Base-by-base conservation (phyloP, 2,888 invertebrate species). In the Coleophora flavipennella region DNA sequence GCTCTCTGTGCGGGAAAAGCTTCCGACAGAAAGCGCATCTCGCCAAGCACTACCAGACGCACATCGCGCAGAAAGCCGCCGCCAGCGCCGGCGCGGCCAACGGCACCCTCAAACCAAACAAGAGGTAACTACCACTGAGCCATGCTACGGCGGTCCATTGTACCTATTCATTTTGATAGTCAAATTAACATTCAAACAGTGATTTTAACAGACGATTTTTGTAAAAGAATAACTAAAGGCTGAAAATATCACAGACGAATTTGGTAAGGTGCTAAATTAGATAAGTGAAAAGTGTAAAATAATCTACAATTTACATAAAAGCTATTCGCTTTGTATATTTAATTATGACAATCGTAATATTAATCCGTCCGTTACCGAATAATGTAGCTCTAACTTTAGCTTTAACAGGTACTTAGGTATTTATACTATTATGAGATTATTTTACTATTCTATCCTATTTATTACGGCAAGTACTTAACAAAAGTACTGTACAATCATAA, bases 1-100 rank as follows among this genome's bases (percentile, higher is more conserved):
- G 99, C 72, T 92, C 92, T 12, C 87, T 97, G 41, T 99, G 99
- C 71, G 95, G 95, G 48, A 96, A 95, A 73, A 94, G 93, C 62
- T 96, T 96, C 80, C 88, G 95, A 36, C 95, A 96, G 72, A 96
- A 96, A 66, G 95, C 95, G 1, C 95, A 96, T 62, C 85, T 96
- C 55, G 95, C 95, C 44, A 96, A 96, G 70, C 95, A 96, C 78
- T 94, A 95, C 67, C 95, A 95, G 85, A 96, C 95, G 45, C 96
- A 96, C 73, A 92, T 95, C 64, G 93, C 94, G 35, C 94, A 94
- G 73, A 93, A 94, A 72, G 91, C 87, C 58, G 90, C 89, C 13
- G 89, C 89, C 3, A 88, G 88, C 41, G 90, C 90, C 53, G 90
- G 90, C 37, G 85, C 88, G 41, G 67, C 60, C 49, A 89, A 89